Base-by-base conservation (phyloP, 2,888 invertebrate genomes). In the Patella depressa region DNA sequence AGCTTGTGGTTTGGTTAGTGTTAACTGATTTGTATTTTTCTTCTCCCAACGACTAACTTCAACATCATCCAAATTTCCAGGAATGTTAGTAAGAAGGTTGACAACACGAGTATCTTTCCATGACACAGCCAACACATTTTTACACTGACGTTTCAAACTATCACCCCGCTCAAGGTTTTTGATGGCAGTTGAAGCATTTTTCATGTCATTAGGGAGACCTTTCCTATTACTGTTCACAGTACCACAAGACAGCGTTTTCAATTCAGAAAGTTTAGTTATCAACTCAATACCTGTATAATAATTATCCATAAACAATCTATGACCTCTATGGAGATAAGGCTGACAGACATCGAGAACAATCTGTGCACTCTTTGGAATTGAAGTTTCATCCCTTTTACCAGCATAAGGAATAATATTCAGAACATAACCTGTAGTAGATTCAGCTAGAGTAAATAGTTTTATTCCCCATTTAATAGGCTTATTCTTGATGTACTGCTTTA, bases 391-490 rank as follows among this genome's bases (percentile, higher is more conserved):
- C n/a, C 65, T n/a, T 12, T n/a, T 65, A 9, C 65, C n/a, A 65
- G 65, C 24, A 11, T 65, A 65, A 2, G 65, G 65, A n/a, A 65
- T 65, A n/a, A 65, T 65, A 65, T 65, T 65, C 14, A 65, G 24
- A 5, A 65, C 65, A 65, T 65, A 65, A 19, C 65, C 65, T 19
- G 65, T 65, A 11, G 65, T 65, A 5, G 65, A 65, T 65, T 65
- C 65, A 11, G 65, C 65, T 19, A 65, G n/a, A 2, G n/a, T 65
- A 4, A 65, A 65, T 11, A 65, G 14, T 65, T 65, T 65, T 19
- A 65, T 65, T 65, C 65, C 65, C 65, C 19, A 65, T 65, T 65
- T 65, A n/a, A 65, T 19, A n/a, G 65, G 65, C 24, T 65, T 65
- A 7, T 19, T 65, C 24, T 65, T 65, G n/a, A 65, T 65, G 3